Percentiles rank a stretch among this genome's conserved stretches.
Conservation (phyloP, 2,797 vertebrate species). For the Carcharodon carcharias region DNA sequence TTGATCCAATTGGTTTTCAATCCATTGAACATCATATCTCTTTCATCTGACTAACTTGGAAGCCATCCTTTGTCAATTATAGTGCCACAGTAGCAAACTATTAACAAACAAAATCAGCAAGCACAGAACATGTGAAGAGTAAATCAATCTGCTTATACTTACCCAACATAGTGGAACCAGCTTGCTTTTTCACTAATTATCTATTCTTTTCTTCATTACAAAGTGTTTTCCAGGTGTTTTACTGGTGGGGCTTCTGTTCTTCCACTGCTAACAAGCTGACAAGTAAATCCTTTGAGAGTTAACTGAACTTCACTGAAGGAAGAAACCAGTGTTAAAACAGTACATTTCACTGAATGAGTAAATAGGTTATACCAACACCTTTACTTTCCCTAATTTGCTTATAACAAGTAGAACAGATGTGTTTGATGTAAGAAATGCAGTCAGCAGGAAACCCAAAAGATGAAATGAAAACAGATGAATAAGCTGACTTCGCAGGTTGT, state of each 20-base stretch:
- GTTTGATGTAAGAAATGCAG: not conserved
- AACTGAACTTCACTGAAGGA: not conserved
- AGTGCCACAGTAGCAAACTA: not conserved
- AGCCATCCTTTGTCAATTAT: not conserved
- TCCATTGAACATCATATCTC: not conserved
- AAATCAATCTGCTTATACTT: not conserved
- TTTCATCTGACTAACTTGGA: not conserved
- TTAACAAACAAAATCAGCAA: not conserved
- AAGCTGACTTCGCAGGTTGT: not conserved
- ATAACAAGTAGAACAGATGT: not conserved
- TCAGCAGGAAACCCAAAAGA: constrained; percentile 25
- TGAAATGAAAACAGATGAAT: not conserved
- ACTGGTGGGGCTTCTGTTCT: not conserved
- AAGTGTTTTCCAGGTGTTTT: not conserved
- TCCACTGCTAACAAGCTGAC: not conserved
- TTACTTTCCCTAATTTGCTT: not conserved
- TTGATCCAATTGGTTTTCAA: not conserved
- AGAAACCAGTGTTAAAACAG: not conserved
- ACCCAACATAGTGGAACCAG: not conserved
- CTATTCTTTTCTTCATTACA: not conserved
- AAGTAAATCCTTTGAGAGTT: not conserved
- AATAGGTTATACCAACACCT: not conserved
- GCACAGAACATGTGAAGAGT: too few relatives aligned
- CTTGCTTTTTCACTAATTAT: not conserved
- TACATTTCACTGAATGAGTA: not conserved